Evolutionary conservation across 2,797 vertebrate genomes (phyloP).

Genomic region (Pseudomugil tenellus): DNA sequence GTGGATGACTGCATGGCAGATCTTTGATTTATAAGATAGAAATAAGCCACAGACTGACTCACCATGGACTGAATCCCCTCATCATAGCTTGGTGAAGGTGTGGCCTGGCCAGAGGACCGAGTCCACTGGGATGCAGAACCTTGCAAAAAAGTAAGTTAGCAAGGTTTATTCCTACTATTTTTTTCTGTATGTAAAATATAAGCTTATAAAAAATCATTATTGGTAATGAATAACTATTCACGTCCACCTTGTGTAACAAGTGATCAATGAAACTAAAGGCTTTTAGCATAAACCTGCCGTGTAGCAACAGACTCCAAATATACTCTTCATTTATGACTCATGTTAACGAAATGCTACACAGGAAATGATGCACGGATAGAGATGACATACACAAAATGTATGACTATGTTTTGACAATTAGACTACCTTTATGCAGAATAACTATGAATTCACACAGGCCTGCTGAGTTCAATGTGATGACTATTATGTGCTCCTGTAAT

Average conservation of each 20-base stretch:
- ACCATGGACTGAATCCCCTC: constrained; percentile 90
- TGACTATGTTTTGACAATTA: neutral
- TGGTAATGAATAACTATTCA: neutral
- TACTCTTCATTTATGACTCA: neutral
- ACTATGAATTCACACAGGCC: neutral
- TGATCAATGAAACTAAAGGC: neutral
- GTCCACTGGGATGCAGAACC: constrained; percentile 93
- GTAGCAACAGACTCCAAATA: neutral
- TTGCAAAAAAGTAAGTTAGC: constrained; percentile 39
- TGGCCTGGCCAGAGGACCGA: constrained; percentile 87
- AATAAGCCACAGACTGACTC: constrained; percentile 51
- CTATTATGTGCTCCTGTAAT: neutral
- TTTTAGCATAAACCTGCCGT: neutral
- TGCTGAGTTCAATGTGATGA: too few species aligned
- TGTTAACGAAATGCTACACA: neutral
- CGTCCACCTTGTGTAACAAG: neutral
- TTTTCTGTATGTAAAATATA: neutral
- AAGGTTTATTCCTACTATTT: neutral
- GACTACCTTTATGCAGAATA: neutral
- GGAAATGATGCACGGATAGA: neutral
- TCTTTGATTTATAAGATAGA: neutral
- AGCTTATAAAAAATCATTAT: neutral
- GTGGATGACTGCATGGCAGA: neutral
- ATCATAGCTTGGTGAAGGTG: constrained; percentile 93
- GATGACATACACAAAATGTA: neutral